Evolutionary conservation across 1,140 invertebrate genomes (phyloP).

Genomic region (Lepidostoma basale): DNA sequence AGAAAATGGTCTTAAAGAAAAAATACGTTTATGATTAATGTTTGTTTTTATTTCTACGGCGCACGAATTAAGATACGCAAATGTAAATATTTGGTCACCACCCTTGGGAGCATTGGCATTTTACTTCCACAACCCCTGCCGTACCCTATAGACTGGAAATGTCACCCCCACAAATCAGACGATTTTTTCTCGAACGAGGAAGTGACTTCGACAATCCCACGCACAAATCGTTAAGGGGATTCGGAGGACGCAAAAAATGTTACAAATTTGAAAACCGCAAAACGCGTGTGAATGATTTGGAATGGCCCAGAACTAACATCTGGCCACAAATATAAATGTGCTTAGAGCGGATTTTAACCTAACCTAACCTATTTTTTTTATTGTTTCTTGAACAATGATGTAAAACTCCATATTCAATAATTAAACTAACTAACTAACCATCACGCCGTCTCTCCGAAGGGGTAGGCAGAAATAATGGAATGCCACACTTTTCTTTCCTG

Average conservation of each 20-base stretch:
- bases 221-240: slow-evolving; percentile 12
- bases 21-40: no score
- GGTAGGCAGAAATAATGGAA: no score
- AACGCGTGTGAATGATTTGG: slow-evolving; percentile 44
- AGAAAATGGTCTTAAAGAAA: no score
- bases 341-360: no score
- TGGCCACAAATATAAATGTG: no score
- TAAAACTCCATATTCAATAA: no score
- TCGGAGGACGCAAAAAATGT: slow-evolving; percentile 33
- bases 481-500: no score
- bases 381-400: no score
- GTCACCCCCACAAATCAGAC: slow-evolving; percentile 35
- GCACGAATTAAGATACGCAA: slow-evolving; percentile 4
- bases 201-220: slow-evolving; percentile 39
- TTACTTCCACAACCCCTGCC: slow-evolving; percentile 5
- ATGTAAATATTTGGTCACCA: slow-evolving; percentile 25
- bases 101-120: slow-evolving; percentile 32
- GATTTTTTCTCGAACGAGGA: slow-evolving; percentile 38
- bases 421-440: no score
- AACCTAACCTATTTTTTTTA: no score
- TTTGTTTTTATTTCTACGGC: no score
- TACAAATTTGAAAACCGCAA: slow-evolving; percentile 45
- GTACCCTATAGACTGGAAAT: not conserved
- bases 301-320: slow-evolving; percentile 13
- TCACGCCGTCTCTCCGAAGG: no score